Conservation (phyloP, 2,797 vertebrate genomes). For the Betta splendens region DNA sequence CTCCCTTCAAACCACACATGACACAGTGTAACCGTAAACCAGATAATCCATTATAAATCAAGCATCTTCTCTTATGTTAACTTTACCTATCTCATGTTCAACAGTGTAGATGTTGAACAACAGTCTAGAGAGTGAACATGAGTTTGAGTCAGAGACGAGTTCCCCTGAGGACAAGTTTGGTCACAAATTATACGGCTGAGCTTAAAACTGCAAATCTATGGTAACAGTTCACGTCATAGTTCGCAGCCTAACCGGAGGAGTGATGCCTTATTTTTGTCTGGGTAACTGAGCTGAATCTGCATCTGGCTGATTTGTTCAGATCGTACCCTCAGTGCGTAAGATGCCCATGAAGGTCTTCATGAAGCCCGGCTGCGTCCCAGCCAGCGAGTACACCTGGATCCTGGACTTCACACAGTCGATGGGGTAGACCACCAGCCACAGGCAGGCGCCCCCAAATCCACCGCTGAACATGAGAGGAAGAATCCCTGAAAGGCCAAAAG, state of each 20-base stretch:
- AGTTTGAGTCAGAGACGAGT: not conserved
- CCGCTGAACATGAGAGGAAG: constrained; percentile 90
- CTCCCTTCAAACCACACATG: no score
- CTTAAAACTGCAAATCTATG: constrained; percentile 12
- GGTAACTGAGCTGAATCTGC: not conserved
- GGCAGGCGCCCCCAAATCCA: constrained; percentile 90
- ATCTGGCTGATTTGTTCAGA: not conserved
- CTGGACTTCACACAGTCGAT: constrained; percentile 95
- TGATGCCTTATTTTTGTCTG: not conserved
- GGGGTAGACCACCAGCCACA: constrained; percentile 92
- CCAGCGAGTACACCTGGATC: constrained; percentile 95
- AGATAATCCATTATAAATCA: no score
- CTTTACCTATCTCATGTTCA: no score
- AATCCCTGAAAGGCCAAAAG: constrained; percentile 76
- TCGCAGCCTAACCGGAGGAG: no score
- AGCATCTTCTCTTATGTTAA: no score
- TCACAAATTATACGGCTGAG: constrained; percentile 6
- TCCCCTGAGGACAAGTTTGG: not conserved
- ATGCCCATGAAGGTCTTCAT: constrained; percentile 84
- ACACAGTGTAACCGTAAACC: no score
- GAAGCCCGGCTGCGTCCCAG: constrained; percentile 89
- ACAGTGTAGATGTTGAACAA: no score
- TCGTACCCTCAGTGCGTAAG: constrained; percentile 85
- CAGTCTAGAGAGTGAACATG: no score
- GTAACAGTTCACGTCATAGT: no score